Base-by-base conservation (phyloP, 2,113 vertebrate genomes). In the Prunella himalayana region DNA sequence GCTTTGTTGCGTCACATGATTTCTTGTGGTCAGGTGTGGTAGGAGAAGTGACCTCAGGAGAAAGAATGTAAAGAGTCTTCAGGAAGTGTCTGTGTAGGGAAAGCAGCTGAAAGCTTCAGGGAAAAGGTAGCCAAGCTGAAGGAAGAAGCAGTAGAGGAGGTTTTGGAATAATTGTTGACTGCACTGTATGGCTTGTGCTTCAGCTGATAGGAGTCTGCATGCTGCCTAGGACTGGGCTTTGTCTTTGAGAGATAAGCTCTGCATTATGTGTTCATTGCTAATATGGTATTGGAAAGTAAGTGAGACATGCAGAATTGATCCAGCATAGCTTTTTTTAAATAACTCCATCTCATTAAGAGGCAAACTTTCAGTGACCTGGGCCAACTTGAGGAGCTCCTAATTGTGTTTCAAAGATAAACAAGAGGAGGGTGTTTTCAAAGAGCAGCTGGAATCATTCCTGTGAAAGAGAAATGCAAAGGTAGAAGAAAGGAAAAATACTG, bases 261-360 rank as follows among this genome's bases (percentile, higher is more conserved):
- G 15, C 13, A 5, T 92, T 70, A n/a, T 25, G 27, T 95, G 35
- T 51, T 91, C 8, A 21, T 82, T 35, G 82, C 73, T 71, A 9
- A 23, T 9, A 1, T 41, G 35, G 24, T 13, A 13, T 59, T 85
- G 61, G 65, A 82, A 84, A 79, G 47, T 24, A 44, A 56, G 28
- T 68, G 78, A 92, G 61, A 87, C 86, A 89, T 56, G 39, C 42
- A 68, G 41, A 15, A 54, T 37, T 81, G 77, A 35, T 89, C 16
- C 47, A 70, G 30, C 23, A 11, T 3, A 77, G 64, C 4, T 73
- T 81, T 88, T 85, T 85, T 71, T 24, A 4, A 63, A 82, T 39
- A 81, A 16, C 35, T 85, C 24, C 5, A 1, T 82, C 31, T 91
- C 53, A 93, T 76, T 64, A 64, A 37, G 31, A 13, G 27, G 31